These are phyloP conservation scores for Mus minutoides DNA, from an alignment of 2,797 vertebrate species.

Conservation along the genomic window DNA sequence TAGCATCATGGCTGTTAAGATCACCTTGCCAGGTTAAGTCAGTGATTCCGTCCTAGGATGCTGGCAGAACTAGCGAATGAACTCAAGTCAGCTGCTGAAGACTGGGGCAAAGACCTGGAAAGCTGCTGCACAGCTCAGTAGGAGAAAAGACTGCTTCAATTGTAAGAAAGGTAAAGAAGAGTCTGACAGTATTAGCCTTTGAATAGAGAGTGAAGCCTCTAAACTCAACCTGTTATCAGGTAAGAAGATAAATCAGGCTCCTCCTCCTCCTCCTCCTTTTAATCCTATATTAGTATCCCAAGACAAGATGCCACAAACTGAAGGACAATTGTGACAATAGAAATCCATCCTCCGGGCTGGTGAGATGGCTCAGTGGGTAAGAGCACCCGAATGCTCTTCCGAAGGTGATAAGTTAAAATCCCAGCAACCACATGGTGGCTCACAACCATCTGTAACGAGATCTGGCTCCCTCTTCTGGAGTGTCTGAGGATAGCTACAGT, in stretches of 20 bases:
- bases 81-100: neutral
- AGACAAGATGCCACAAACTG: too few species aligned
- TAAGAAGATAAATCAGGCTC: neutral
- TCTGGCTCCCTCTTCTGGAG: too few species aligned
- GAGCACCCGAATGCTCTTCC: too few species aligned
- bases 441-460: too few species aligned
- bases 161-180: neutral
- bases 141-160: neutral
- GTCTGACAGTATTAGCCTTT: neutral
- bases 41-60: neutral
- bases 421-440: too few species aligned
- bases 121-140: neutral
- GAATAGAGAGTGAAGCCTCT: neutral
- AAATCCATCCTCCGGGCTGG: neutral
- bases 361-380: too few species aligned
- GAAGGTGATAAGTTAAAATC: too few species aligned
- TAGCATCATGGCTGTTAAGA: neutral
- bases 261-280: fast-evolving
- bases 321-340: neutral
- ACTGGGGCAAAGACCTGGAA: neutral
- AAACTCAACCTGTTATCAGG: neutral
- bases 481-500: too few species aligned
- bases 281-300: neutral
- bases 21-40: neutral
- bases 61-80: neutral